phyloP scores from a whole-genome alignment of 2,113 vertebrate genomes.

The Tautogolabrus adspersus region DNA sequence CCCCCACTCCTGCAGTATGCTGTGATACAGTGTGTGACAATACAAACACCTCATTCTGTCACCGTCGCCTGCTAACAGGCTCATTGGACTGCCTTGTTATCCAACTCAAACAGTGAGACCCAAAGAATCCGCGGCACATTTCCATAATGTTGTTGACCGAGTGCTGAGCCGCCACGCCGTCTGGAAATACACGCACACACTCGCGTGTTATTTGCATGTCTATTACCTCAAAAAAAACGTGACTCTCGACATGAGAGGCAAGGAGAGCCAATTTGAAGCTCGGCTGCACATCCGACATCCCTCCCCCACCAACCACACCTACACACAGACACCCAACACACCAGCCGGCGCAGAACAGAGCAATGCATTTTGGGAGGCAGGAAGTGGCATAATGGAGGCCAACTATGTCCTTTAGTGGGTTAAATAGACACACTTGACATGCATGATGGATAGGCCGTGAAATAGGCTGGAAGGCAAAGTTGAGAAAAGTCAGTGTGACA shows the following conservation, averaged over 20 bases:
- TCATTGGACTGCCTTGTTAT: constrained; percentile 70
- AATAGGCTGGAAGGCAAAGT: constrained; percentile 70
- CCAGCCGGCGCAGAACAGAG: constrained; percentile 18
- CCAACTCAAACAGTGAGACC: constrained; percentile 70
- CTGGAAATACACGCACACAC: constrained; percentile 41
- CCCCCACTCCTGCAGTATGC: constrained; percentile 5
- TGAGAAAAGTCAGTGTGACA: constrained; percentile 51
- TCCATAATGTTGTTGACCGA: constrained; percentile 80
- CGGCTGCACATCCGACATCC: constrained; percentile 62
- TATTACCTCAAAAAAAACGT: constrained; percentile 69
- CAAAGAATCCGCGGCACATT: constrained; percentile 64
- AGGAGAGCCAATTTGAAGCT: constrained; percentile 79
- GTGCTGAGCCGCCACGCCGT: constrained; percentile 43
- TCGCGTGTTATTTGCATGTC: constrained; percentile 74
- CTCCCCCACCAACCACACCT: constrained; percentile 31
- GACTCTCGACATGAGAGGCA: constrained; percentile 54
- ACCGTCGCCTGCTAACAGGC: constrained; percentile 66
- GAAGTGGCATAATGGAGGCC: constrained; percentile 66
- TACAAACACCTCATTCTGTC: constrained; percentile 74
- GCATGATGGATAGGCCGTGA: constrained; percentile 70
- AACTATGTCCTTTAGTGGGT: constrained; percentile 68
- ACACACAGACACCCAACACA: constrained; percentile 17
- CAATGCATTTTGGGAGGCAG: constrained; percentile 53
- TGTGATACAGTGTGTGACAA: constrained; percentile 62
- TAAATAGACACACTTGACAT: constrained; percentile 66